Evolutionary conservation across 53 echinoderm and acorn worm species (phyloP).

Genomic region (Pentamera pediparva): DNA sequence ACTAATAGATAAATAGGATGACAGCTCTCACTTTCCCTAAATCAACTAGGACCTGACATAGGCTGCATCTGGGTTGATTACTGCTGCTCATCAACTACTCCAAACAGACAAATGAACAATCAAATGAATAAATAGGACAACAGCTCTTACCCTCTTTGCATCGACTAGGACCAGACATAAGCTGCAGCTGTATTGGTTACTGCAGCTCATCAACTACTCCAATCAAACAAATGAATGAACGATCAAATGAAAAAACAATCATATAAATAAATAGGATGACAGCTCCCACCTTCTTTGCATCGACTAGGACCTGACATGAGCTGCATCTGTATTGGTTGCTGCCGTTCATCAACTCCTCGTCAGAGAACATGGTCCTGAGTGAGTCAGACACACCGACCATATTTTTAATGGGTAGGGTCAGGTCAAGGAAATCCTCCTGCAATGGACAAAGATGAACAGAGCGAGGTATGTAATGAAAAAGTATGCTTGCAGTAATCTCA

Average conservation of each 20-base stretch:
- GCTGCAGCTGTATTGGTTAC: too few relatives aligned
- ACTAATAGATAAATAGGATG: not conserved
- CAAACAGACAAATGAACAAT: not conserved
- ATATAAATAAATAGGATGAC: not conserved
- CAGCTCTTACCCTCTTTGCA: not conserved
- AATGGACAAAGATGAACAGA: not conserved
- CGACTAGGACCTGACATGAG: slow-evolving; percentile 67
- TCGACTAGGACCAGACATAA: too few relatives aligned
- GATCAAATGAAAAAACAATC: not conserved
- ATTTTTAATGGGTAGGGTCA: slow-evolving; percentile 78
- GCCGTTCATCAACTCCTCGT: slow-evolving; percentile 74
- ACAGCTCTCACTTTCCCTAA: slow-evolving; percentile 65
- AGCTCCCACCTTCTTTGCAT: slow-evolving; percentile 79
- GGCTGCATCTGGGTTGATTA: slow-evolving; percentile 41
- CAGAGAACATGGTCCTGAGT: slow-evolving; percentile 62
- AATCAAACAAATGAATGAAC: too few relatives aligned
- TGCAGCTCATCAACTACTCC: too few relatives aligned
- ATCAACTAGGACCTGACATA: slow-evolving; percentile 76
- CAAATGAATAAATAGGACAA: not conserved
- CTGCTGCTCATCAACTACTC: not conserved
- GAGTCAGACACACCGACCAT: slow-evolving; percentile 66
- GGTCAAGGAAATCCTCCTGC: slow-evolving; percentile 93
- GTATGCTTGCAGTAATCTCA: too few relatives aligned
- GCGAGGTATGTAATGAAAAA: not conserved
- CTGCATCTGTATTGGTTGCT: slow-evolving; percentile 87